phyloP scores from a whole-genome alignment of 2,113 vertebrate species.

The Oreochromis tanganicae region DNA sequence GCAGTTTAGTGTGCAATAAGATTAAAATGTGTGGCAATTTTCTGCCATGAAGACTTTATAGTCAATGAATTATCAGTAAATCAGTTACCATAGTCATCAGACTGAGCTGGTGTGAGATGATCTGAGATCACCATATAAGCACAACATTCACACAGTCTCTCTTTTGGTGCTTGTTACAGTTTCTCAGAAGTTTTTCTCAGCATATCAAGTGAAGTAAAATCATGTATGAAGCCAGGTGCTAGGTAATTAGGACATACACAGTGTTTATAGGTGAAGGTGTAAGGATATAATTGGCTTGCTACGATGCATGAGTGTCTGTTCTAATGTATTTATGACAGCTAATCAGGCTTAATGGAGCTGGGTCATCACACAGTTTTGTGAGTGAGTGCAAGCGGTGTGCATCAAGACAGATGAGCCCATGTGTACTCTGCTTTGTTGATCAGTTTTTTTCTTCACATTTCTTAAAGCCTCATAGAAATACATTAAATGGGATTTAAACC shows the following conservation, averaged over 20 bases:
- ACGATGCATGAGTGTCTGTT: slow-evolving; percentile 39
- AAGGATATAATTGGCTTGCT: slow-evolving; percentile 61
- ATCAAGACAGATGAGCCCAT: not conserved
- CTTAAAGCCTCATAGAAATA: not conserved
- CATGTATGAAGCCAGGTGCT: not conserved
- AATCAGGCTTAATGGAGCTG: slow-evolving; percentile 72
- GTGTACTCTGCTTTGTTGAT: not conserved
- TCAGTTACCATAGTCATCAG: not conserved
- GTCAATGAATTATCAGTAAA: not conserved
- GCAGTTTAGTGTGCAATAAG: not conserved
- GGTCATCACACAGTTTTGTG: slow-evolving; percentile 46
- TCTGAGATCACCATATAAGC: not conserved
- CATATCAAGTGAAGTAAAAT: not conserved
- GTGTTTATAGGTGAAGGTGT: not conserved
- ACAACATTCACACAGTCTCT: not conserved
- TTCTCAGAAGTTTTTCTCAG: not conserved
- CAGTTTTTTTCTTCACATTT: not conserved
- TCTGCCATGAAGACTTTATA: not conserved
- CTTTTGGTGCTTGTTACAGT: not conserved
- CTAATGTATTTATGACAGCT: slow-evolving; percentile 71
- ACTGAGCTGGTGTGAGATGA: not conserved
- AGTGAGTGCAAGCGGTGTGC: not conserved
- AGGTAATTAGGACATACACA: slow-evolving; percentile 3
- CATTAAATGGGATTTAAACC: slow-evolving; percentile 29
- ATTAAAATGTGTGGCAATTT: not conserved